phyloP scores from a whole-genome alignment of 2,888 invertebrate genomes.

The Trimorus sp. region DNA sequence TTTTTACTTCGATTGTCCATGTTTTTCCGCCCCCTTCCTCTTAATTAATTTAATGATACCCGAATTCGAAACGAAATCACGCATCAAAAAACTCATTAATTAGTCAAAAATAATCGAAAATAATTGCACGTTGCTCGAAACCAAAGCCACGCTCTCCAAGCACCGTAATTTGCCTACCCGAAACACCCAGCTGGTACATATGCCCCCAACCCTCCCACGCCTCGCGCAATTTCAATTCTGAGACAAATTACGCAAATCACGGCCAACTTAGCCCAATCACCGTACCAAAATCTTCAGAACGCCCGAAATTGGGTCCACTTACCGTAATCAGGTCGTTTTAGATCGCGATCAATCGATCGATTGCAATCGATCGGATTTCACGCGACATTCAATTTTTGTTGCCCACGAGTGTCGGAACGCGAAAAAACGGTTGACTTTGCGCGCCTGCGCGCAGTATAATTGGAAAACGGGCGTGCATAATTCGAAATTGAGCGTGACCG shows the following conservation, averaged over 20 bases:
- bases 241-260: not conserved
- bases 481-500: conserved; percentile 60
- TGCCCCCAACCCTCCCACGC: not conserved
- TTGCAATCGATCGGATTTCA: conserved; percentile 24
- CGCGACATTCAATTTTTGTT: conserved; percentile 2
- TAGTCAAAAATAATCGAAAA: too few species aligned
- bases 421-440: not conserved
- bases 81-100: too few species aligned
- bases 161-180: too few species aligned
- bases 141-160: not conserved
- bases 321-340: conserved; percentile 36
- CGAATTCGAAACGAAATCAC: too few species aligned
- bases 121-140: not conserved
- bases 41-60: too few species aligned
- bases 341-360: conserved; percentile 31
- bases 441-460: conserved; percentile 20
- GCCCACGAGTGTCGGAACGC: not conserved
- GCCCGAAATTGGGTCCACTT: conserved; percentile 18
- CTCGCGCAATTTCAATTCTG: not conserved
- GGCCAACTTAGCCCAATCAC: not conserved
- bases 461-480: conserved; percentile 55
- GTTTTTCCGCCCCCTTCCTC: too few species aligned
- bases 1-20: too few species aligned
- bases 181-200: too few species aligned
- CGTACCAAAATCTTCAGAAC: too few species aligned